These are phyloP conservation scores for Rhinoptilus africanus DNA, from an alignment of 2,113 vertebrate species.

Conservation along the genomic window DNA sequence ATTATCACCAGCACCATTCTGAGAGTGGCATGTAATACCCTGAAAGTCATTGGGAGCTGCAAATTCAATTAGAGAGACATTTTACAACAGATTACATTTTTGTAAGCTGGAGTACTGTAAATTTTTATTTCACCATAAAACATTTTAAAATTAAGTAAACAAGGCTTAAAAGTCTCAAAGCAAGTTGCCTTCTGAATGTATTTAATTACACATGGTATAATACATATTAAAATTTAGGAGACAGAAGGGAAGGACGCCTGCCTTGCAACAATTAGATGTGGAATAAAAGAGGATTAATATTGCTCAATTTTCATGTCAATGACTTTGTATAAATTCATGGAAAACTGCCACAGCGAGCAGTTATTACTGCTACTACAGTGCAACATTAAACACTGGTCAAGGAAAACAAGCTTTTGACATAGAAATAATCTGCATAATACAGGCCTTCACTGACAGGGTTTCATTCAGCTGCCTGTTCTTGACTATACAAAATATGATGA, in stretches of 20 bases:
- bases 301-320: not conserved
- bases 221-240: slow-evolving; percentile 4
- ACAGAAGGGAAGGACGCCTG: not conserved
- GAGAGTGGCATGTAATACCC: not conserved
- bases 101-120: not conserved
- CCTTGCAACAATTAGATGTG: not conserved
- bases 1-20: not conserved
- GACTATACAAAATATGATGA: not conserved
- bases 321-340: not conserved
- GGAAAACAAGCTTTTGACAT: not conserved
- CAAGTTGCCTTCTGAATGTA: not conserved
- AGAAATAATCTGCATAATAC: not conserved
- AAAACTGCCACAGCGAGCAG: not conserved
- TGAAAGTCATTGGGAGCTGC: not conserved
- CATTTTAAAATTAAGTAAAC: slow-evolving; percentile 22
- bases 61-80: not conserved
- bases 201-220: slow-evolving; percentile 14
- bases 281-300: slow-evolving; percentile 5
- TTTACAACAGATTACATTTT: not conserved
- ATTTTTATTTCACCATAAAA: slow-evolving; percentile 39
- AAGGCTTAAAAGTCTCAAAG: not conserved
- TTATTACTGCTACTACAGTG: not conserved
- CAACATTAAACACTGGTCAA: slow-evolving; percentile 6
- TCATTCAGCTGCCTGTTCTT: not conserved
- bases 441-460: not conserved